Evolutionary conservation across 2,113 vertebrate species (phyloP).

Genomic region (Osmerus eperlanus): DNA sequence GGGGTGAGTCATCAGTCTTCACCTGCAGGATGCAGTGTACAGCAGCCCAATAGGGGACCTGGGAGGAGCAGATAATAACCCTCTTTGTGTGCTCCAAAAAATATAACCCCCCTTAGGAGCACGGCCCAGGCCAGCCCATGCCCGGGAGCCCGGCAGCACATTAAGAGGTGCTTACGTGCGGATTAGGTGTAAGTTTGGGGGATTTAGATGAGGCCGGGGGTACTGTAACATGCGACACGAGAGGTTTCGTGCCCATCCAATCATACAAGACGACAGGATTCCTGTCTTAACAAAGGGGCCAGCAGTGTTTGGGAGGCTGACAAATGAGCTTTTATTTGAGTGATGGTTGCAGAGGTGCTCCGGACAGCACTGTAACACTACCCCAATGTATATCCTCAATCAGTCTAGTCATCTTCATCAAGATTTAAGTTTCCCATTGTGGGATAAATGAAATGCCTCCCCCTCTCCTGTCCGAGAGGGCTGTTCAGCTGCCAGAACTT

Average conservation of each 20-base stretch:
- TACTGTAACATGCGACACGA: slow-evolving; percentile 30
- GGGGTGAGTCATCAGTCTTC: slow-evolving; percentile 27
- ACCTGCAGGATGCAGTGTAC: slow-evolving; percentile 26
- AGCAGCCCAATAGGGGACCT: slow-evolving; percentile 10
- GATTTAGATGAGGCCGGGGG: slow-evolving; percentile 50
- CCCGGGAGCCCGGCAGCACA: slow-evolving; percentile 59
- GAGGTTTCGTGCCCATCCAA: neutral
- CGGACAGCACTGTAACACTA: slow-evolving; percentile 49
- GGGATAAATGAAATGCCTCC: slow-evolving; percentile 50
- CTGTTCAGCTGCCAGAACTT: slow-evolving; percentile 50
- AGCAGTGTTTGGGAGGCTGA: slow-evolving; percentile 37
- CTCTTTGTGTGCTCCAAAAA: slow-evolving; percentile 61
- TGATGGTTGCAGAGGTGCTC: slow-evolving; percentile 30
- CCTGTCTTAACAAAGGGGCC: slow-evolving; percentile 33
- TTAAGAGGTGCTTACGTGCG: slow-evolving; percentile 71
- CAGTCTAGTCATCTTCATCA: slow-evolving; percentile 49
- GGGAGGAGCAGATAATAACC: slow-evolving; percentile 62
- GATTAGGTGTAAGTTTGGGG: slow-evolving; percentile 67
- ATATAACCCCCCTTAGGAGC: slow-evolving; percentile 26
- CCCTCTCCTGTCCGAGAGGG: slow-evolving; percentile 35
- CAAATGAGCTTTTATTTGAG: slow-evolving; percentile 59
- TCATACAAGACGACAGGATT: slow-evolving; percentile 28
- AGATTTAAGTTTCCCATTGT: slow-evolving; percentile 61
- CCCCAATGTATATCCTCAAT: slow-evolving; percentile 51
- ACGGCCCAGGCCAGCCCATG: slow-evolving; percentile 38